Conservation (phyloP, 2,888 invertebrate species). For the Melanostoma scalare region DNA sequence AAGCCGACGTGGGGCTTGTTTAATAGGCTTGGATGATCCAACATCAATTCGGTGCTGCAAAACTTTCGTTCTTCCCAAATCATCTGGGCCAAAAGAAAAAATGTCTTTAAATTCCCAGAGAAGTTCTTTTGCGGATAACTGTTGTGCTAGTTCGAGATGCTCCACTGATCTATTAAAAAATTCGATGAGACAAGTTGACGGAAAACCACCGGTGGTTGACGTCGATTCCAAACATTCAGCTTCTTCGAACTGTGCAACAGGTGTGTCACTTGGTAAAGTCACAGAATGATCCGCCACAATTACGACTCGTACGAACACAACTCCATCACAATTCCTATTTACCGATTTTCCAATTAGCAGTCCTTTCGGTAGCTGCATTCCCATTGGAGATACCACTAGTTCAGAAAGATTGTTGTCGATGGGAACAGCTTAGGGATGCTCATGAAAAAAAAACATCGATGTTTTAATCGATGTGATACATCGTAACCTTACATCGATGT, state of each 20-base stretch:
- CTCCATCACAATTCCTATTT: slow-evolving; percentile 8
- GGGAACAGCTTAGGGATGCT: no score
- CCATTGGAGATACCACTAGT: slow-evolving; percentile 18
- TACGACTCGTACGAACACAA: slow-evolving; percentile 10
- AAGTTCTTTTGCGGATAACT: slow-evolving; percentile 4
- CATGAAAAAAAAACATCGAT: no score
- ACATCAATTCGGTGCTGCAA: slow-evolving; percentile 43
- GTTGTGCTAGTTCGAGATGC: neutral
- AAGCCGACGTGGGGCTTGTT: slow-evolving; percentile 30
- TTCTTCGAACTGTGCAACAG: neutral
- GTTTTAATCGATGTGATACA: no score
- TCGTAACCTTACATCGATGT: no score
- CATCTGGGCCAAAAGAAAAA: slow-evolving; percentile 18
- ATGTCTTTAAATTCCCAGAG: slow-evolving; percentile 35
- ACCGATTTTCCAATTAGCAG: slow-evolving; percentile 21
- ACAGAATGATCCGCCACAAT: slow-evolving; percentile 25
- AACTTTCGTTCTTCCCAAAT: slow-evolving; percentile 34
- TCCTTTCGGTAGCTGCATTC: slow-evolving; percentile 12
- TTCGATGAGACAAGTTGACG: no score
- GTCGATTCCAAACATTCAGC: neutral
- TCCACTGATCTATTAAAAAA: no score
- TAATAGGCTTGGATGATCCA: slow-evolving; percentile 25
- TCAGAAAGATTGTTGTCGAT: neutral
- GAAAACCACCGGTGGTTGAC: neutral
- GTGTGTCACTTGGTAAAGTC: slow-evolving; percentile 3